phyloP scores from a whole-genome alignment of 2,797 vertebrate species.

The Uromys caudimaculatus region DNA sequence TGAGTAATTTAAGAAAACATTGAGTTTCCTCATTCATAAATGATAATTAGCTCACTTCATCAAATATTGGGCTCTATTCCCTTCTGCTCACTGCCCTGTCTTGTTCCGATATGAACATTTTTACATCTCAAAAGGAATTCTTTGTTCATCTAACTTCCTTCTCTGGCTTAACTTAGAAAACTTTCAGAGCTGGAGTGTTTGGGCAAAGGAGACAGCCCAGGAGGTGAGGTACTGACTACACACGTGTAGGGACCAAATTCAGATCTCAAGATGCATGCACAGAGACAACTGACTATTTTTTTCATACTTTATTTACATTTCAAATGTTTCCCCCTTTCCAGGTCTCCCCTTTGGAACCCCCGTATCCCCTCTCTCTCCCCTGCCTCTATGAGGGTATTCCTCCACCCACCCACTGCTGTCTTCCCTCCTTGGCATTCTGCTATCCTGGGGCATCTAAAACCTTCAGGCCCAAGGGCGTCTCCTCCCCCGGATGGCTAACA shows the following conservation, averaged over 20 bases:
- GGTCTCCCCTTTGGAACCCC: too few species aligned
- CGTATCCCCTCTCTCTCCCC: too few species aligned
- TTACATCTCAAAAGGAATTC: slow-evolving; percentile 54
- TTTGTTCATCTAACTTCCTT: slow-evolving; percentile 40
- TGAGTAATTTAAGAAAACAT: slow-evolving; percentile 83
- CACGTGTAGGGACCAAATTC: neutral
- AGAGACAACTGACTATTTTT: neutral
- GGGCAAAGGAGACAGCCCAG: neutral
- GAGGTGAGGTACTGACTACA: neutral
- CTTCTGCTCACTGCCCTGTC: slow-evolving; percentile 38
- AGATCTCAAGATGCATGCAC: neutral
- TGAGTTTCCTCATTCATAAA: slow-evolving; percentile 78
- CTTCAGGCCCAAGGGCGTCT: too few species aligned
- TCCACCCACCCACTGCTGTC: too few species aligned
- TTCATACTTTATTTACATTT: too few species aligned
- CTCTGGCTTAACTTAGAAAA: slow-evolving; percentile 64
- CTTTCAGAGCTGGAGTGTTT: slow-evolving; percentile 61
- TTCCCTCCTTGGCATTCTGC: too few species aligned
- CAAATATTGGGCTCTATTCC: slow-evolving; percentile 67
- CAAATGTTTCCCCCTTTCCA: too few species aligned
- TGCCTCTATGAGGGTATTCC: too few species aligned
- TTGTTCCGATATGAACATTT: slow-evolving; percentile 61
- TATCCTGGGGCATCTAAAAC: too few species aligned
- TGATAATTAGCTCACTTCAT: slow-evolving; percentile 80
- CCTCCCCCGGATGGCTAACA: too few species aligned